Evolutionary conservation across 2,113 vertebrate species (phyloP).

Genomic region (Riparia riparia): DNA sequence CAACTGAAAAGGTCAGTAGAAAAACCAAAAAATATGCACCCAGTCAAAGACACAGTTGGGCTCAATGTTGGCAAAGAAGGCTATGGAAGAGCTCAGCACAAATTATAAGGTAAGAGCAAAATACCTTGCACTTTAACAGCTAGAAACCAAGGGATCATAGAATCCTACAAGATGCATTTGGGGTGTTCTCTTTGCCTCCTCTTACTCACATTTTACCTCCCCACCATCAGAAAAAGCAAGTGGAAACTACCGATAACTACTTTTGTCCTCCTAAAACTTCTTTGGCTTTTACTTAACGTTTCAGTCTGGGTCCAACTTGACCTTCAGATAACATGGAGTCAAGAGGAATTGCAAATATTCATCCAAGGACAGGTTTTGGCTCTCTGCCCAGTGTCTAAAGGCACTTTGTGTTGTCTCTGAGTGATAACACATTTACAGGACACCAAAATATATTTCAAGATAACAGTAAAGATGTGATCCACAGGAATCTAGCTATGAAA

Average conservation of each 20-base stretch:
- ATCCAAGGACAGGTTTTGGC: conserved; percentile 53
- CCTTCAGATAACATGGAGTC: conserved; percentile 55
- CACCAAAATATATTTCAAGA: conserved; percentile 36
- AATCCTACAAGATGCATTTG: background rate
- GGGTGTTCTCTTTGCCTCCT: background rate
- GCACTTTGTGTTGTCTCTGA: conserved; percentile 36
- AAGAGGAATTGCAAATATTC: conserved; percentile 27
- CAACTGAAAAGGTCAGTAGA: background rate
- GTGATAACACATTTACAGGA: conserved; percentile 29
- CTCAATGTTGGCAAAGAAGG: background rate
- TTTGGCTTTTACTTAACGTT: background rate
- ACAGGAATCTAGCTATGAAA: conserved; percentile 5
- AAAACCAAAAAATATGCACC: background rate
- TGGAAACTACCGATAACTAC: background rate
- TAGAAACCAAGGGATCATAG: background rate
- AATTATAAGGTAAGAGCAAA: background rate
- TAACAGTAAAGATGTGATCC: conserved; percentile 12
- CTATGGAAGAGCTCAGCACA: background rate
- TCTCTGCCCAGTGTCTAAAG: conserved; percentile 37
- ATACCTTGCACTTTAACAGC: background rate
- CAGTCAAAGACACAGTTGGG: background rate
- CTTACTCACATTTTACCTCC: background rate
- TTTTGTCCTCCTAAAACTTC: background rate
- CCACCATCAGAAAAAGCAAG: background rate
- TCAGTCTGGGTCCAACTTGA: background rate